Conservation (phyloP, 2,113 vertebrate genomes). For the Aptenodytes patagonicus region DNA sequence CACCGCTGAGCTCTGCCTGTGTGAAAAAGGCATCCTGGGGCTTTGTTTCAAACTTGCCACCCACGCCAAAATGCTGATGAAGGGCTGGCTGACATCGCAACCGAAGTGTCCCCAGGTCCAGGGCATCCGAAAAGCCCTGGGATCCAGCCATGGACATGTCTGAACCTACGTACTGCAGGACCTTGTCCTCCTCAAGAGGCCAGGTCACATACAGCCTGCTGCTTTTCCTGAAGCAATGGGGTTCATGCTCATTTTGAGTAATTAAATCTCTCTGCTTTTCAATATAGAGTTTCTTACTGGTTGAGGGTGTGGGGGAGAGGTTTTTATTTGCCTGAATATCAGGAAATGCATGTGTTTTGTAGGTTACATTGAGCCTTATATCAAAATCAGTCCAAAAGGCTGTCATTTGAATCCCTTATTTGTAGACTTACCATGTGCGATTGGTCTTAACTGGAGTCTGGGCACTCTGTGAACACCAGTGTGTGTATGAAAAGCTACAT, state of each 20-base stretch:
- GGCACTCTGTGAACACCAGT: not conserved
- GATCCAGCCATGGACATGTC: not conserved
- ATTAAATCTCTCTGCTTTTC: not conserved
- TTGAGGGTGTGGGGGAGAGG: not conserved
- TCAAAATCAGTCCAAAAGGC: not conserved
- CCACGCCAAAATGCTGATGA: not conserved
- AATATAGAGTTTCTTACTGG: not conserved
- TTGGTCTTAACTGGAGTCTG: not conserved
- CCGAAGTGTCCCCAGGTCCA: not conserved
- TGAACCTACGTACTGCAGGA: not conserved
- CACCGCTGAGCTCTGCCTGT: not conserved
- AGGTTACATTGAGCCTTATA: not conserved
- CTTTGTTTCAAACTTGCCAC: not conserved
- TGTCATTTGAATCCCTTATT: not conserved
- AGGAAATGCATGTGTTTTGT: not conserved
- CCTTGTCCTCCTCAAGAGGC: not conserved
- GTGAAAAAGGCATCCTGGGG: not conserved
- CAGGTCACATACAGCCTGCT: not conserved
- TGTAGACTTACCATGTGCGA: not conserved
- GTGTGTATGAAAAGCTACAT: not conserved
- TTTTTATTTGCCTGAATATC: not conserved
- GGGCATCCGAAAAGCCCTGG: not conserved
- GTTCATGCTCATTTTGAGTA: rapidly evolving
- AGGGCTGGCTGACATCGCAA: not conserved
- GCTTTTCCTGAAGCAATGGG: not conserved